A percentile compares a stretch with the other conserved stretches of the same genome.
Conservation (phyloP, 2,888 invertebrate species). For the Sialis fuliginosa region DNA sequence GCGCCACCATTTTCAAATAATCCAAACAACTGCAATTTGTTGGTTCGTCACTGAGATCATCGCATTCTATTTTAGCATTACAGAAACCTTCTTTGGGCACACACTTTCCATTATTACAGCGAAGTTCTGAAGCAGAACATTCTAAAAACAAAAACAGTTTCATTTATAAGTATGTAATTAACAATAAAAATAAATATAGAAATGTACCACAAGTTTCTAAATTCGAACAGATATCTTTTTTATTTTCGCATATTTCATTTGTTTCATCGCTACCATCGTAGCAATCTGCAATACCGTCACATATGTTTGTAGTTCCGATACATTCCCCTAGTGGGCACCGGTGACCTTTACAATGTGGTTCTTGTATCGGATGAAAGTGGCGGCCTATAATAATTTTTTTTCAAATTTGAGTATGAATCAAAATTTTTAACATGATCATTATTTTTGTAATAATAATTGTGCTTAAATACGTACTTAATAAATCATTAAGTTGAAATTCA, state of each 20-base stretch:
- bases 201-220: conserved; percentile 8
- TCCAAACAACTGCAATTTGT: conserved; percentile 40
- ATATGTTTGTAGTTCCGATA: conserved; percentile 35
- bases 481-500: conserved; percentile 29
- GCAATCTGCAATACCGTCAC: conserved; percentile 52
- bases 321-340: conserved; percentile 56
- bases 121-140: conserved; percentile 43
- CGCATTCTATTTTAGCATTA: conserved; percentile 47
- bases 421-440: too few relatives aligned
- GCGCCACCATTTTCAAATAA: conserved; percentile 47
- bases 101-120: conserved; percentile 49
- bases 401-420: too few relatives aligned
- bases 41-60: conserved; percentile 56
- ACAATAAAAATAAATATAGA: neutral
- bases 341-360: conserved; percentile 33
- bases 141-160: conserved; percentile 25
- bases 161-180: neutral
- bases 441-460: neutral
- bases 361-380: neutral
- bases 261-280: conserved; percentile 51
- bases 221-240: conserved; percentile 14
- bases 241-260: conserved; percentile 24
- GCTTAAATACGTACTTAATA: conserved; percentile 25
- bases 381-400: too few relatives aligned
- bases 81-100: conserved; percentile 50